A percentile compares a stretch with the other conserved stretches of the same genome.
Evolutionary conservation across 1,140 invertebrate genomes (phyloP).

Genomic region (Lordiphosa mommai): DNA sequence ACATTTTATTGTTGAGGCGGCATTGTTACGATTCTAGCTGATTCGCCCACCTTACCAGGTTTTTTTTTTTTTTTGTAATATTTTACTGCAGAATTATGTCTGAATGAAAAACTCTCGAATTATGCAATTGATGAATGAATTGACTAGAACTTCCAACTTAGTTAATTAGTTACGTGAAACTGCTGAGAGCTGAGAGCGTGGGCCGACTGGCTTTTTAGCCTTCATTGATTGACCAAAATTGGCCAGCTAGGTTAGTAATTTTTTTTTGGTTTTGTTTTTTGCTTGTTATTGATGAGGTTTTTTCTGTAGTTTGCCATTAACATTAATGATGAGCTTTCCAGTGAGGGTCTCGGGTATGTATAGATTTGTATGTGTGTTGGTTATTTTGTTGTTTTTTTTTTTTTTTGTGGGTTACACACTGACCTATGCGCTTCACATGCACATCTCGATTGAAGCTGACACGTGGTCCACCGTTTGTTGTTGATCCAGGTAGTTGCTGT

Average conservation of each 20-base stretch:
- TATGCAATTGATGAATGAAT: slow-evolving; percentile 25
- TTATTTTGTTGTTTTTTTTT: slow-evolving; percentile 38
- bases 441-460: slow-evolving; percentile 94
- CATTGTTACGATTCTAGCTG: slow-evolving; percentile 74
- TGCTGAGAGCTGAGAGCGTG: slow-evolving; percentile 26
- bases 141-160: slow-evolving; percentile 7
- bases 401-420: slow-evolving; percentile 79
- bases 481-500: slow-evolving; percentile 23
- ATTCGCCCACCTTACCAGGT: slow-evolving; percentile 54
- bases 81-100: background rate
- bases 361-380: slow-evolving; percentile 25
- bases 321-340: slow-evolving; percentile 8
- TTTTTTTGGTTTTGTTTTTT: slow-evolving; percentile 19
- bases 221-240: slow-evolving; percentile 75
- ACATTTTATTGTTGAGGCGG: slow-evolving; percentile 76
- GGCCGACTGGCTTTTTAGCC: slow-evolving; percentile 33
- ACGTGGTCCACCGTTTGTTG: slow-evolving; percentile 82
- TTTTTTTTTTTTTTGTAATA: slow-evolving; percentile 16
- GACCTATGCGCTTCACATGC: slow-evolving; percentile 92
- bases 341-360: slow-evolving; percentile 13
- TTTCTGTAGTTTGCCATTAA: slow-evolving; percentile 47
- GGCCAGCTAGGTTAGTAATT: slow-evolving; percentile 51
- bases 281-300: slow-evolving; percentile 51
- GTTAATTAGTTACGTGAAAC: slow-evolving; percentile 58
- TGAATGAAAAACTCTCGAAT: slow-evolving; percentile 25